Evolutionary conservation across 2,797 vertebrate genomes (phyloP), one percentile per base, ranked within the genome.

Genomic region (Hemibagrus guttatus): DNA sequence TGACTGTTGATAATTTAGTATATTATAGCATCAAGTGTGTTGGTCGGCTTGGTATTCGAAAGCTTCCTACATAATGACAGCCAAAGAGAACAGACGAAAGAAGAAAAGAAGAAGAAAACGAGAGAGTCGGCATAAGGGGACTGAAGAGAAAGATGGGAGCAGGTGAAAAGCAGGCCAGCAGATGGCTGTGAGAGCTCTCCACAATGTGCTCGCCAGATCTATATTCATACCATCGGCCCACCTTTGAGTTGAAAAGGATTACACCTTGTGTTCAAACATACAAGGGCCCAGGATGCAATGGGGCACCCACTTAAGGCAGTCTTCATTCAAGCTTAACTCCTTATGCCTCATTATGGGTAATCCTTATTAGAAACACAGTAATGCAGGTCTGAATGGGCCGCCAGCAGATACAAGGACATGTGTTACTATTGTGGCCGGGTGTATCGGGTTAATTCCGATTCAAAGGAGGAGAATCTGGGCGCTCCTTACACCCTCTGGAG

Each of bases 161-260:
- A 85, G 84, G 69, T 91, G 86, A 89, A 88, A 88, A 87, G 83
- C 80, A 87, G 69, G 49, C 85, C 81, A 78, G 87, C 84, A 87
- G 81, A 87, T 88, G 88, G 87, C 79, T 84, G 92, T 90, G 90
- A 92, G 87, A 76, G 84, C 76, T 54, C 84, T 85, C 87, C 35
- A 93, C 92, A 93, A 93, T 91, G 92, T 91, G 88, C 87, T 91
- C 89, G 92, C 90, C 88, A 93, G 92, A 93, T 94, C 93, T 94
- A 94, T 93, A 95, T 95, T 93, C 94, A 95, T 95, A 94, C 94
- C 93, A 94, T 92, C 93, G 93, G 92, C 94, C 91, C 94, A 95
- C 94, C 95, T 95, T 95, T 95, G 95, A 96, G 95, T 94, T 91
- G 95, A 96, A 95, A 95, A 94, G 95, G 95, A 95, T 96, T 95